phyloP scores from a whole-genome alignment of 2,888 invertebrate genomes.

The Bembecia ichneumoniformis region DNA sequence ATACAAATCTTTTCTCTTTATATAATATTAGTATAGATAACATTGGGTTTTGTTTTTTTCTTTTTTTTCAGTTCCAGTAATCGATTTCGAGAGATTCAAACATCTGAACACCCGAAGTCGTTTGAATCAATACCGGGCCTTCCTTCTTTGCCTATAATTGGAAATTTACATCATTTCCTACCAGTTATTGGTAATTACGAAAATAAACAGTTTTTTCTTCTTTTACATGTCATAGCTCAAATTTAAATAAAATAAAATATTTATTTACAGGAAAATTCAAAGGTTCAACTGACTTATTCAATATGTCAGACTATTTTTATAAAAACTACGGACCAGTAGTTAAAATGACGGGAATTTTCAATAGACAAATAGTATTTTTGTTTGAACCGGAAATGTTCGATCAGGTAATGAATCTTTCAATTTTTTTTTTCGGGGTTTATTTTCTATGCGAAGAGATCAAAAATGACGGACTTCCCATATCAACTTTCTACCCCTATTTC shows the following conservation, averaged over 20 bases:
- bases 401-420: slow-evolving; percentile 22
- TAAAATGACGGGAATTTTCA: slow-evolving; percentile 41
- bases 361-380: slow-evolving; percentile 39
- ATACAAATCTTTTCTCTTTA: too few relatives aligned
- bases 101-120: slow-evolving; percentile 19
- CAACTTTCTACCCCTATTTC: too few relatives aligned
- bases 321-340: slow-evolving; percentile 44
- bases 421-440: too few relatives aligned
- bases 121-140: slow-evolving; percentile 47
- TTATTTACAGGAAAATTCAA: neutral
- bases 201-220: too few relatives aligned
- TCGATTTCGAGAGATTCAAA: neutral
- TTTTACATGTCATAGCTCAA: neutral
- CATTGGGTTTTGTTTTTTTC: too few relatives aligned
- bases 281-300: slow-evolving; percentile 21
- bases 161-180: slow-evolving; percentile 43
- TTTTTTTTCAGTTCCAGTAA: too few relatives aligned
- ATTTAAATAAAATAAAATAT: neutral
- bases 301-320: slow-evolving; percentile 27
- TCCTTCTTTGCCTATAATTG: slow-evolving; percentile 43
- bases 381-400: slow-evolving; percentile 46
- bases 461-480: too few relatives aligned
- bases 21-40: too few relatives aligned
- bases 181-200: slow-evolving; percentile 34
- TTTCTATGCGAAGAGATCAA: too few relatives aligned